Evolutionary conservation across 1,140 invertebrate genomes (phyloP), one percentile per base, ranked within the genome.

Genomic region (Drosophila ironensis): DNA sequence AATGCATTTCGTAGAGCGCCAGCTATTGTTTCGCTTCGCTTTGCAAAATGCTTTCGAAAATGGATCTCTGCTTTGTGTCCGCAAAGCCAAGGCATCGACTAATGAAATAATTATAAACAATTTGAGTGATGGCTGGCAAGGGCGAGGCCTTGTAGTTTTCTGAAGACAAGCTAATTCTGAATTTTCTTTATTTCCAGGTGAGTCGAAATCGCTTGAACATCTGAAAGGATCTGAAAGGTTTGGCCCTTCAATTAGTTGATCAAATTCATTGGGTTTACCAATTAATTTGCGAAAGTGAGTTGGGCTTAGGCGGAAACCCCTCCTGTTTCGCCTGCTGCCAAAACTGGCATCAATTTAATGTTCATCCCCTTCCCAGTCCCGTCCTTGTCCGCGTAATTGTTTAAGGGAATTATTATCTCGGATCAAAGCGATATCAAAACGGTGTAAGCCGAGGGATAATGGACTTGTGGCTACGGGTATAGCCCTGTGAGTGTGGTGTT

Each of bases 1-100:
- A 77, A 48, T 68, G 47, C 68, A 71, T 44, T 77, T 33, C 45
- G 27, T 48, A 74, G 70, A 28, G 60, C 51, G 38, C 38, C 48
- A 63, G 48, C 46, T 33, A 46, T 64, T 77, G 71, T 54, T 68
- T 41, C 35, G 51, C 44, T 41, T 25, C 50, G 38, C 52, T 28
- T 24, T 30, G 9, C 22, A 17, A 24, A 57, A 56, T 47, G 48
- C 44, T 63, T 22, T 47, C 63, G 20, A 25, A 45, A 46, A 47
- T 24, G 40, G 30, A 45, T 38, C 20, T 70, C 80, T 82, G 78
- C 46, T 84, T 77, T 66, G 38, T 76, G 44, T 82, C 69, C 40
- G 24, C 47, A 41, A 40, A 41, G 22, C 35, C 41, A 16, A n/a
- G 30, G 45, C 46, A 46, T 35, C 42, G 45, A 28, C 24, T 47